phyloP scores from a whole-genome alignment of 2,797 vertebrate genomes.

The Parauchenoglanis punctatus region DNA sequence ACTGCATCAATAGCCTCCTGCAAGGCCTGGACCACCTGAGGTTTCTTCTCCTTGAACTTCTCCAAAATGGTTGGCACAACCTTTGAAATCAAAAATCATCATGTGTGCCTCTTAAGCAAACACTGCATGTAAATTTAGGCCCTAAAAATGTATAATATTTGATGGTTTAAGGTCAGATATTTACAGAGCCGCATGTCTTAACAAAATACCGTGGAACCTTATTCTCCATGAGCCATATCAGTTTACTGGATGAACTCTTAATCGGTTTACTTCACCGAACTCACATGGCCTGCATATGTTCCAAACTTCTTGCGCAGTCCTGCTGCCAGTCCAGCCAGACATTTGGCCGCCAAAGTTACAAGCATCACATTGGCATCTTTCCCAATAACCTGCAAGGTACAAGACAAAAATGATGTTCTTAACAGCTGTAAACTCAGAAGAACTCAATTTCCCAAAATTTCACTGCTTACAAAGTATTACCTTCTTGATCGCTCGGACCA shows the following conservation, averaged over 20 bases:
- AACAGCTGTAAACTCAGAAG: background rate
- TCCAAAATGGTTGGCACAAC: constrained; percentile 95
- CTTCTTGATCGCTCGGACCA: constrained; percentile 95
- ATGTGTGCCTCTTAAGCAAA: background rate
- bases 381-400: constrained; percentile 84
- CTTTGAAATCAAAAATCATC: constrained; percentile 65
- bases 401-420: constrained; percentile 3
- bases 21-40: constrained; percentile 92
- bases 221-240: background rate
- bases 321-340: constrained; percentile 86
- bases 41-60: constrained; percentile 99
- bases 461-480: constrained; percentile 65
- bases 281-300: constrained; percentile 91
- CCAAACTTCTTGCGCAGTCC: constrained; percentile 98
- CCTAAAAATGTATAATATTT: background rate
- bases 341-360: constrained; percentile 94
- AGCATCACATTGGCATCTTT: constrained; percentile 98
- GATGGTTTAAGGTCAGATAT: background rate
- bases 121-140: background rate
- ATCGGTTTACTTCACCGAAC: constrained; percentile 50
- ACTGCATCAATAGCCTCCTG: constrained; percentile 96
- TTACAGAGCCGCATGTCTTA: background rate
- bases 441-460: constrained; percentile 14
- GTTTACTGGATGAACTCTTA: background rate
- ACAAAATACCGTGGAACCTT: background rate